Percentiles rank a stretch among this genome's conserved stretches.
Evolutionary conservation across 2,797 vertebrate genomes (phyloP).

Genomic region (Melanotaenia boesemani): DNA sequence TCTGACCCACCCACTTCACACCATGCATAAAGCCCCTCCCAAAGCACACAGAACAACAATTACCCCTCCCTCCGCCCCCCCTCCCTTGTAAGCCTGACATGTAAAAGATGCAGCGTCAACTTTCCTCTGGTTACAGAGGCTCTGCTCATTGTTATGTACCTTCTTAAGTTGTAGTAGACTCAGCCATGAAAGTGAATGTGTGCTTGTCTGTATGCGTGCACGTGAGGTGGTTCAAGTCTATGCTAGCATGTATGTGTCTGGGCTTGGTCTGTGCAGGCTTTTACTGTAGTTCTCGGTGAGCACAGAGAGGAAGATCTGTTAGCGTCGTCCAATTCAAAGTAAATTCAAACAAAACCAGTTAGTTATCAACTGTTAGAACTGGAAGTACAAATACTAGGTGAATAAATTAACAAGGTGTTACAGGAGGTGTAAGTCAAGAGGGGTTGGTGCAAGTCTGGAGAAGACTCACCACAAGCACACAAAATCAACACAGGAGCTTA

Average conservation of each 20-base stretch:
- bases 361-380: slow-evolving; percentile 46
- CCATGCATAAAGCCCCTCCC: slow-evolving; percentile 60
- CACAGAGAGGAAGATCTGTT: slow-evolving; percentile 76
- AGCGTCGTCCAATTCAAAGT: slow-evolving; percentile 59
- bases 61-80: slow-evolving; percentile 60
- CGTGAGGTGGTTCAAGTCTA: background rate
- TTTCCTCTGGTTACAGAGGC: slow-evolving; percentile 48
- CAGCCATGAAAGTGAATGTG: background rate
- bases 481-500: slow-evolving; percentile 34
- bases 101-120: slow-evolving; percentile 22
- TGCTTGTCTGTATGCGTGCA: background rate
- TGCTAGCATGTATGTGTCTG: slow-evolving; percentile 25
- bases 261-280: slow-evolving; percentile 79
- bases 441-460: slow-evolving; percentile 37
- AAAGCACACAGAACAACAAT: slow-evolving; percentile 44
- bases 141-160: slow-evolving; percentile 14
- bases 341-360: slow-evolving; percentile 66
- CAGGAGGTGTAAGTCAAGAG: slow-evolving; percentile 32
- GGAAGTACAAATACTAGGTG: background rate
- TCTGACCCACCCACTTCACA: slow-evolving; percentile 58
- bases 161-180: background rate
- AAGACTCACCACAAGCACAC: slow-evolving; percentile 39
- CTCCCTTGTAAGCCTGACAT: slow-evolving; percentile 72
- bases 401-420: slow-evolving; percentile 47
- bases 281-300: slow-evolving; percentile 81